phyloP scores from a whole-genome alignment of 2,888 invertebrate species.

The Mantis religiosa region DNA sequence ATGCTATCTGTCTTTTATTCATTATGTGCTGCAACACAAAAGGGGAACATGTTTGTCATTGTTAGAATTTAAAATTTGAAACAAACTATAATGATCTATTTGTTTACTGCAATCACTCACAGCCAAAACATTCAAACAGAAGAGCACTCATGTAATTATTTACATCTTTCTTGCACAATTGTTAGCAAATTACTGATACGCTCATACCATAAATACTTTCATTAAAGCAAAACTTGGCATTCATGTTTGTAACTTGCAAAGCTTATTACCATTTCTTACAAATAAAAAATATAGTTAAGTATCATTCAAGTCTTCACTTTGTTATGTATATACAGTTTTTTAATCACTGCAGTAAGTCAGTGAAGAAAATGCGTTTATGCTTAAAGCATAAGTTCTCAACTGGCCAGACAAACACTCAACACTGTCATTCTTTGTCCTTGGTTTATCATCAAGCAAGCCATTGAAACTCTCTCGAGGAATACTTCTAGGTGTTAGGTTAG shows the following conservation, averaged over 20 bases:
- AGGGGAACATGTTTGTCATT: not conserved
- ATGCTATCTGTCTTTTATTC: not conserved
- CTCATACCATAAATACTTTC: not conserved
- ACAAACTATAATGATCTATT: not conserved
- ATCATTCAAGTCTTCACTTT: not conserved
- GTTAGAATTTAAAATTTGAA: not conserved
- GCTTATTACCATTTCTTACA: not conserved
- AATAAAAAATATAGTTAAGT: not conserved
- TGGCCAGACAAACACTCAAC: not conserved
- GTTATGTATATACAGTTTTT: not conserved
- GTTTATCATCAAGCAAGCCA: not conserved
- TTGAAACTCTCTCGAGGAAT: not conserved
- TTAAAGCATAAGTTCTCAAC: not conserved
- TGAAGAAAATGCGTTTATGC: not conserved
- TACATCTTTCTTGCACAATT: not conserved
- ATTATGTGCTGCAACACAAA: not conserved
- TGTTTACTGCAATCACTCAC: not conserved
- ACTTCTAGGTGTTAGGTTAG: not conserved
- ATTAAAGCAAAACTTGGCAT: not conserved
- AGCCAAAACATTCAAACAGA: not conserved
- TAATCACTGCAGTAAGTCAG: not conserved
- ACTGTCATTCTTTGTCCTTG: not conserved
- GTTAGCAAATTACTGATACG: not conserved
- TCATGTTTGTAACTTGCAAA: not conserved
- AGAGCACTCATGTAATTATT: not conserved